Percentiles rank a stretch among this genome's conserved stretches.
Evolutionary conservation across 1,140 invertebrate genomes (phyloP).

Genomic region (Platorchestia sp.): DNA sequence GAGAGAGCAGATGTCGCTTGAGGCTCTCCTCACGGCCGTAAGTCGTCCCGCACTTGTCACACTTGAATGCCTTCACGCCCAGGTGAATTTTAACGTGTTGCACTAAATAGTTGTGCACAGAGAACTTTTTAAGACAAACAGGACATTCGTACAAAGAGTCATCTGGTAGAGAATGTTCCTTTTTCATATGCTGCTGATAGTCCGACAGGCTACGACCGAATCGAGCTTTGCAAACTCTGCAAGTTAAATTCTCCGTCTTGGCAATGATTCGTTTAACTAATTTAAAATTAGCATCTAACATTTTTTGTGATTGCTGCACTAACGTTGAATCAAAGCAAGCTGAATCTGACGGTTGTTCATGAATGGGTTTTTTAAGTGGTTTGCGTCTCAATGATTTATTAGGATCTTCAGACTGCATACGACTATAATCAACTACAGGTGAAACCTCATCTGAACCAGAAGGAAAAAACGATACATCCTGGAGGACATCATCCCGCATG

Average conservation of each 20-base stretch:
- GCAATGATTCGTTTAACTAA: constrained; percentile 61
- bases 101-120: constrained; percentile 61
- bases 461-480: constrained; percentile 45
- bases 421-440: constrained; percentile 15
- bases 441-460: background rate
- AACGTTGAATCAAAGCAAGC: background rate
- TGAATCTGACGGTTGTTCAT: background rate
- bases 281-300: constrained; percentile 61
- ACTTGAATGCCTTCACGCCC: constrained; percentile 59
- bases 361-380: background rate
- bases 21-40: constrained; percentile 63
- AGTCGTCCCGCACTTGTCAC: constrained; percentile 62
- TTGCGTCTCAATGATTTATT: constrained; percentile 31
- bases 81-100: constrained; percentile 64
- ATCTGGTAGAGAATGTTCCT: constrained; percentile 58
- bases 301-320: constrained; percentile 36
- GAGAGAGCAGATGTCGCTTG: constrained; percentile 59
- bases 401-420: constrained; percentile 18
- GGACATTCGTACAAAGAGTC: constrained; percentile 60
- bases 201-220: constrained; percentile 62
- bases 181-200: constrained; percentile 65
- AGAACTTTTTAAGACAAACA: constrained; percentile 63
- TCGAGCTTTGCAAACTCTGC: constrained; percentile 59
- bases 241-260: constrained; percentile 60
- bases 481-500: constrained; percentile 60